These are phyloP conservation scores for Aix galericulata DNA, from an alignment of 2,113 vertebrate species.

Conservation along the genomic window DNA sequence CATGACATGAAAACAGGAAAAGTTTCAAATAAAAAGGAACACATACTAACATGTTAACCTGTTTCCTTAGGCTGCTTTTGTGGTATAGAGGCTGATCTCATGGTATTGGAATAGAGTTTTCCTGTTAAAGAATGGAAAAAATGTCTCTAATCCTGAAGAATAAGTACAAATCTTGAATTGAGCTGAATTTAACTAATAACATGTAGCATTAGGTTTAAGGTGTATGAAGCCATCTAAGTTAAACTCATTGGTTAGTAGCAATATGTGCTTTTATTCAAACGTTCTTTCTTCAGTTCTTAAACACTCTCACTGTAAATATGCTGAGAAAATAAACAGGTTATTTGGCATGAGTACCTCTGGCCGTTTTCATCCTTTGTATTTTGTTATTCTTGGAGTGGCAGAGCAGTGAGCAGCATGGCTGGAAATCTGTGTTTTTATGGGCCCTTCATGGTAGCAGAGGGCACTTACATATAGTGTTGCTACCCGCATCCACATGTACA, in stretches of 20 bases:
- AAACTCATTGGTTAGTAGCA: not conserved
- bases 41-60: not conserved
- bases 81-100: not conserved
- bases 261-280: not conserved
- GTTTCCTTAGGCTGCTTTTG: not conserved
- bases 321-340: not conserved
- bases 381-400: not conserved
- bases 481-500: fast-evolving
- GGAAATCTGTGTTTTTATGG: fast-evolving
- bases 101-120: not conserved
- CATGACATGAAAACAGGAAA: not conserved
- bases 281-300: not conserved
- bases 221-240: not conserved
- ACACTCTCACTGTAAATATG: not conserved
- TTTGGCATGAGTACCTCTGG: not conserved
- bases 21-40: not conserved
- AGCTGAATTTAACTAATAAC: not conserved
- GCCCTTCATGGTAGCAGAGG: not conserved
- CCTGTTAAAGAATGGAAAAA: not conserved
- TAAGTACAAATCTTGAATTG: not conserved
- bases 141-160: not conserved
- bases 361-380: not conserved
- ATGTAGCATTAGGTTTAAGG: not conserved
- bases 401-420: not conserved
- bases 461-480: not conserved